These are phyloP conservation scores for Siniperca obscura DNA, from an alignment of 2,797 vertebrate species.

Conservation along the genomic window DNA sequence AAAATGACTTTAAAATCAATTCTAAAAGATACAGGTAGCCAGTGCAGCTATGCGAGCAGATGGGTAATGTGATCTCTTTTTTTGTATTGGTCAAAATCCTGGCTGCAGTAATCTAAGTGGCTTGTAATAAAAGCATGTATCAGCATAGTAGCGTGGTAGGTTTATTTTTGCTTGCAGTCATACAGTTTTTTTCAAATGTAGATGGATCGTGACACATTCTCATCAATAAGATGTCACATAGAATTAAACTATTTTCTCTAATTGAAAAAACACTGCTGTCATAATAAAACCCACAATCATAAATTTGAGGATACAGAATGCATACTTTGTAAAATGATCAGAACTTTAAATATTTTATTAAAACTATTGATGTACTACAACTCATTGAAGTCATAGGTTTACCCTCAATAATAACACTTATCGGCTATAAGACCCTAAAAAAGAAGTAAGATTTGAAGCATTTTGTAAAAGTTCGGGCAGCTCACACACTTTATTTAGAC, in stretches of 20 bases:
- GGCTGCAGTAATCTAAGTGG: no score
- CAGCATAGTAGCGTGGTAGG: background rate
- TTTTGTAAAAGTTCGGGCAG: conserved; percentile 13
- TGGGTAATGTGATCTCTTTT: no score
- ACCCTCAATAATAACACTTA: background rate
- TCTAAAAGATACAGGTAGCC: no score
- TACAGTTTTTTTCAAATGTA: conserved; percentile 6
- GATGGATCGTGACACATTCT: background rate
- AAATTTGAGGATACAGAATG: background rate
- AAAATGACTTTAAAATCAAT: no score
- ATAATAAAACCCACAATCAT: conserved; percentile 1
- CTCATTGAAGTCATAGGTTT: background rate
- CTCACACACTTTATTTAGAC: conserved; percentile 10
- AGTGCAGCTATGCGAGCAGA: no score
- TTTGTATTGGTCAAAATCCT: no score
- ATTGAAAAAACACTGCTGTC: conserved; percentile 2
- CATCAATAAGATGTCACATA: background rate
- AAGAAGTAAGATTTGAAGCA: background rate
- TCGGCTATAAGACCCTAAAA: conserved; percentile 7
- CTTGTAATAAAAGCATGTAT: no score
- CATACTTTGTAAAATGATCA: background rate
- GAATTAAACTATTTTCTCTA: conserved; percentile 14
- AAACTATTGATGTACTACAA: conserved; percentile 3
- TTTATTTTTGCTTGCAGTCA: background rate
- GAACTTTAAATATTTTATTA: background rate